Evolutionary conservation across 2,113 vertebrate genomes (phyloP).

Genomic region (Eonycteris spelaea): DNA sequence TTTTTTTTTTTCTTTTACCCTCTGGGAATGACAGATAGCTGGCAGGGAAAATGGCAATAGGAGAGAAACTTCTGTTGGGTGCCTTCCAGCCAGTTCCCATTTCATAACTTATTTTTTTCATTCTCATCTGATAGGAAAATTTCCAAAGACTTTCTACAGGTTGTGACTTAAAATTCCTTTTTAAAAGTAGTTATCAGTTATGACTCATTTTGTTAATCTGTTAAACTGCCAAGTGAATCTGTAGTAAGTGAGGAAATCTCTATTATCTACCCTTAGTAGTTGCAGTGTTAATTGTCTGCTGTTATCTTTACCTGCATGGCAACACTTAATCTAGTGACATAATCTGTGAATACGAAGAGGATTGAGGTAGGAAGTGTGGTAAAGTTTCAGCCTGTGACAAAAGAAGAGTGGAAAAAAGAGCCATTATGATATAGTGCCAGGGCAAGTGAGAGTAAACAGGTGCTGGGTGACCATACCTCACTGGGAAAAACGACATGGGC

Average conservation of each 20-base stretch:
- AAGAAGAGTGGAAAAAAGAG: background rate
- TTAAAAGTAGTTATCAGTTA: background rate
- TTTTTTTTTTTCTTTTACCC: background rate
- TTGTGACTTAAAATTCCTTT: background rate
- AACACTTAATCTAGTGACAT: background rate
- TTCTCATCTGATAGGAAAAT: background rate
- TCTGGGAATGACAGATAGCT: background rate
- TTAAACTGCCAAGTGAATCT: background rate
- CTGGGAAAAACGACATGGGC: conserved; percentile 81
- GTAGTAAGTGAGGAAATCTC: background rate
- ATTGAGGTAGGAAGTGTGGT: background rate
- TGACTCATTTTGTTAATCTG: background rate
- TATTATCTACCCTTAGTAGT: background rate
- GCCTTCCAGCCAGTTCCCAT: background rate
- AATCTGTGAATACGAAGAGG: background rate
- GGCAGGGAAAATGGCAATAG: background rate
- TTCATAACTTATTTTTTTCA: background rate
- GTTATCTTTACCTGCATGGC: background rate
- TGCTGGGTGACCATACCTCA: background rate
- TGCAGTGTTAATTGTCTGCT: background rate
- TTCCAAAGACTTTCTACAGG: background rate
- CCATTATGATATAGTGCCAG: background rate
- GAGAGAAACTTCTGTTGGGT: background rate
- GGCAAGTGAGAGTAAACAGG: background rate
- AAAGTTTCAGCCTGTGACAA: background rate